Evolutionary conservation across 2,888 invertebrate genomes (phyloP).

Genomic region (Lasioglossum morio): DNA sequence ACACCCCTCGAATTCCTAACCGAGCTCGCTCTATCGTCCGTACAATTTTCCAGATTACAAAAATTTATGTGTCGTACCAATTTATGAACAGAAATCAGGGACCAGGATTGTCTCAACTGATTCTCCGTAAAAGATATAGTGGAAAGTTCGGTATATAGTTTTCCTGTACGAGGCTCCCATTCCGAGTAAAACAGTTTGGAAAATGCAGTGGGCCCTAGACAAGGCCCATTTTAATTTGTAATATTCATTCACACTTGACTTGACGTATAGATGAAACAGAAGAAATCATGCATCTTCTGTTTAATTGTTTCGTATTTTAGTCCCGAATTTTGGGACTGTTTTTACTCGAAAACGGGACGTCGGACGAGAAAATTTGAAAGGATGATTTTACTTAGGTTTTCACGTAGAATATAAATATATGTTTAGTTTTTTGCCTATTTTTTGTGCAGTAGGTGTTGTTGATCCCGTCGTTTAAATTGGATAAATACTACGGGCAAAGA

Average conservation of each 20-base stretch:
- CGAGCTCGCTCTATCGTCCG: neutral
- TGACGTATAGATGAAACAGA: neutral
- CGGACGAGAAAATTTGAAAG: neutral
- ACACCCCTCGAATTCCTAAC: slow-evolving; percentile 21
- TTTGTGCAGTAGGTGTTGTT: neutral
- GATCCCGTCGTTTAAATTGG: neutral
- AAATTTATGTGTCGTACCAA: neutral
- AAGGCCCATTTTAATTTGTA: neutral
- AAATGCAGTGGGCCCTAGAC: neutral
- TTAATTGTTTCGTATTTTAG: neutral
- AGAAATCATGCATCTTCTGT: neutral
- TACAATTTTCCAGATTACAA: neutral
- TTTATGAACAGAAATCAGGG: neutral
- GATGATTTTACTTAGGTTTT: neutral
- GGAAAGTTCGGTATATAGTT: neutral
- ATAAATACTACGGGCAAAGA: neutral
- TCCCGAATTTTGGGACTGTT: neutral
- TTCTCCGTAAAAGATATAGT: neutral
- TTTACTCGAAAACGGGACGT: neutral
- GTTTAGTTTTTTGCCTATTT: neutral
- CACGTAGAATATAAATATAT: neutral
- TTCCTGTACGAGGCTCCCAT: neutral
- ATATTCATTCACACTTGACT: no score
- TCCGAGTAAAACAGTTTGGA: neutral
- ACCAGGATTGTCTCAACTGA: neutral